These are phyloP conservation scores for Ligdia adustata DNA, from an alignment of 2,888 invertebrate genomes.

Conservation along the genomic window DNA sequence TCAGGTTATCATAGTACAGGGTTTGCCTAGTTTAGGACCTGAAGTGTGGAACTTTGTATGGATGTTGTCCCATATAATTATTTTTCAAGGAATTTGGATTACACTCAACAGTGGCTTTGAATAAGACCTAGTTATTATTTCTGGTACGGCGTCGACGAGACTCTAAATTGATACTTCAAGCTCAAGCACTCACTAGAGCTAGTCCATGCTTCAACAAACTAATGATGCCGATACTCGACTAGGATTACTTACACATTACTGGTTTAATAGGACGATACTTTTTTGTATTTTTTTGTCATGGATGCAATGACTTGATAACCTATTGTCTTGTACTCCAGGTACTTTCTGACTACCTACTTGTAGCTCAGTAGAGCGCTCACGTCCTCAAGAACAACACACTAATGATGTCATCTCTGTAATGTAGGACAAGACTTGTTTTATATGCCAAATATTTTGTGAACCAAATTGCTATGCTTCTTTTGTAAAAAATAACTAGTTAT, in stretches of 20 bases:
- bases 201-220: conserved; percentile 29
- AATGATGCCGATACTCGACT: conserved; percentile 29
- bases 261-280: too few species aligned
- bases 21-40: too few species aligned
- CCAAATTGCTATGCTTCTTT: neutral
- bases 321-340: neutral
- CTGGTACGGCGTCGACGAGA: conserved; percentile 17
- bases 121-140: conserved; percentile 21
- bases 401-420: conserved; percentile 34
- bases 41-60: too few species aligned
- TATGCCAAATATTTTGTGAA: conserved; percentile 5
- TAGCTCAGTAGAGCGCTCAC: conserved; percentile 14
- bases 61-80: too few species aligned
- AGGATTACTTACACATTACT: too few species aligned
- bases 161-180: conserved; percentile 30
- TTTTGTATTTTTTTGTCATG: too few species aligned
- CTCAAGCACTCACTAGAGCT: conserved; percentile 24
- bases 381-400: conserved; percentile 29
- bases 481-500: too few species aligned
- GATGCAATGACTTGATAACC: too few species aligned
- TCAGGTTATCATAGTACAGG: too few species aligned
- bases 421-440: conserved; percentile 6
- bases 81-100: too few species aligned
- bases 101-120: too few species aligned
- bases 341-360: neutral